Percentiles rank a stretch among this genome's conserved stretches.
These are phyloP conservation scores for Eurystomus gularis DNA, from an alignment of 2,113 vertebrate species.

Conservation along the genomic window DNA sequence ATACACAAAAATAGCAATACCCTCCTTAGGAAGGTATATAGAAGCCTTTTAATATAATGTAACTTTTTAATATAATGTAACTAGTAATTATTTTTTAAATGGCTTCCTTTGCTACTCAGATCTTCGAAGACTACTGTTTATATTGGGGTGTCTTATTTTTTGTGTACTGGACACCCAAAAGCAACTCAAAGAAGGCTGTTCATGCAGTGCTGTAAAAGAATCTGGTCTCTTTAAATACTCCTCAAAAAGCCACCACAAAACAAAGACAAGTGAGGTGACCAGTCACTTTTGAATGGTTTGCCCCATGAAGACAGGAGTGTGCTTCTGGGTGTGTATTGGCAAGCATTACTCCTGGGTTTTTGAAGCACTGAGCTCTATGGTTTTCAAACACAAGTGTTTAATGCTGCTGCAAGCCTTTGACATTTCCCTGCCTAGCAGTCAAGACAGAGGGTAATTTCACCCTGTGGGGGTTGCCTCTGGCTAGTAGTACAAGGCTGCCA, in stretches of 20 bases:
- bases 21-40: background rate
- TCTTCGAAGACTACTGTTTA: background rate
- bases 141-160: background rate
- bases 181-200: background rate
- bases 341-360: background rate
- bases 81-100: background rate
- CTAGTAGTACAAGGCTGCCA: background rate
- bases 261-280: background rate
- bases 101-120: background rate
- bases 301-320: background rate
- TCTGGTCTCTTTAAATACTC: background rate
- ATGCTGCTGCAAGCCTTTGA: background rate
- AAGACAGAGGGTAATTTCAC: background rate
- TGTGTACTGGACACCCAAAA: background rate
- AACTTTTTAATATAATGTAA: background rate
- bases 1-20: background rate
- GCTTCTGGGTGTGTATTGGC: rapidly evolving
- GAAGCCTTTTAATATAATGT: background rate
- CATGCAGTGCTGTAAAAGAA: background rate
- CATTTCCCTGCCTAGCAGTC: background rate
- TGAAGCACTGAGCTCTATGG: background rate
- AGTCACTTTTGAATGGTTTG: background rate
- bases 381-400: background rate
- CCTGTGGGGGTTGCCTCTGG: background rate
- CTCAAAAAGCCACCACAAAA: background rate